A percentile compares a stretch with the other conserved stretches of the same genome.
Evolutionary conservation across 2,797 vertebrate species (phyloP).

Genomic region (Pristis pectinata): DNA sequence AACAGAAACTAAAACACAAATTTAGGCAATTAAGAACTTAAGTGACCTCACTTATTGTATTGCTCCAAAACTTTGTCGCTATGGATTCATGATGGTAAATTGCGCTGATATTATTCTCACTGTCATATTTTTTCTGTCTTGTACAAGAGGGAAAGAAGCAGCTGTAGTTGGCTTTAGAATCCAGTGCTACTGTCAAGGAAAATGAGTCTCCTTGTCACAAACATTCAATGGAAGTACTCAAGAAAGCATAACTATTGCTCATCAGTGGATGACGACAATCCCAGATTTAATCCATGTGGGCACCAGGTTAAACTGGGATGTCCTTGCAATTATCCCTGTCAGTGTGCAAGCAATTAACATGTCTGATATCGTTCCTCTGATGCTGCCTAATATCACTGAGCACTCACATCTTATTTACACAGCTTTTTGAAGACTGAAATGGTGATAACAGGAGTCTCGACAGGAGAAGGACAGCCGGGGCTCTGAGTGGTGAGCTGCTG

Average conservation of each 20-base stretch:
- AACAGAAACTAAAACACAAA: not conserved
- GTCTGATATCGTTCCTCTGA: not conserved
- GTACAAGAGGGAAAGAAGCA: not conserved
- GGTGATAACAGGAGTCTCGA: not conserved
- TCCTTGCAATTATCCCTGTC: not conserved
- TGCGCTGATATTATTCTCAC: not conserved
- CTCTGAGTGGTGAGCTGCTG: not conserved
- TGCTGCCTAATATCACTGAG: not conserved
- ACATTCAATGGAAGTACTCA: not conserved
- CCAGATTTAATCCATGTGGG: not conserved
- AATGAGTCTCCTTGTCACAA: not conserved
- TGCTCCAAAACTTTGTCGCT: not conserved
- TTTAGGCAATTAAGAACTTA: not conserved
- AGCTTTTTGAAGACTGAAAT: not conserved
- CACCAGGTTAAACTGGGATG: not conserved
- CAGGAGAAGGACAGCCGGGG: not conserved
- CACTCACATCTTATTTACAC: not conserved
- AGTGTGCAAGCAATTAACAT: not conserved
- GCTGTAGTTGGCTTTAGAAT: not conserved
- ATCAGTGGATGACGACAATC: not conserved
- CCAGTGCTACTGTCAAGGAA: not conserved
- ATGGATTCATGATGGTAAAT: not conserved
- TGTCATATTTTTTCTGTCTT: not conserved
- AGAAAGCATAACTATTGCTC: not conserved
- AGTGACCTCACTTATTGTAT: not conserved